Evolutionary conservation across 2,113 vertebrate genomes (phyloP), one percentile per base, ranked within the genome.

Genomic region (Charadrius vociferus): DNA sequence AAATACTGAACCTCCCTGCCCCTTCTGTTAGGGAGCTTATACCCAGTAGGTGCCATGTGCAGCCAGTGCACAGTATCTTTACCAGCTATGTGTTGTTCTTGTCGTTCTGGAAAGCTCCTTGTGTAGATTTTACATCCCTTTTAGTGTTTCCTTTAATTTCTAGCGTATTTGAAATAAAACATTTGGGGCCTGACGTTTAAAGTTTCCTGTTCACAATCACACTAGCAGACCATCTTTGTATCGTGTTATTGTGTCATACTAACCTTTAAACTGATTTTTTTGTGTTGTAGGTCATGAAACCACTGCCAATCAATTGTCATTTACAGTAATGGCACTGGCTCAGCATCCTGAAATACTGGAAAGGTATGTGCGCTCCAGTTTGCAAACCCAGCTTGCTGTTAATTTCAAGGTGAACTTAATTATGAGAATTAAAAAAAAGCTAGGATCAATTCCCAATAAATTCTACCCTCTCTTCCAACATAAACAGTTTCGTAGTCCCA

Each of bases 291-390:
- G 99, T 17, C 99, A 99, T 70, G 99, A 99, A 97, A 99, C 99
- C 8, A 99, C 99, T 50, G 98, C 99, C 50, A 99, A 98, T 97
- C 98, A 99, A 86, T 66, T 99, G 71, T 97, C 98, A 0, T 99
- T 99, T 97, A 98, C 99, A 12, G 95, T 99, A 93, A 98, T 99
- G 99, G 99, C 99, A 88, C 97, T 99, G 41, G 98, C 83, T 14
- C 98, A 98, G 73, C 97, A 99, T 84, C 99, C 99, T 8, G 98
- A 99, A n/a, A 98, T 99, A 80, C 63, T 99, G 93, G 95, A 98
- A 32, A 99, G 97, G 99, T 99, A 97, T 3, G 74, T 92, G 32
- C 2, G 0, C 22, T 74, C 16, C 49, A 32, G 0, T 53, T 81
- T 47, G 15, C 19, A 59, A 75, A 71, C 2, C 7, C 23, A 26